Base-by-base conservation (phyloP, 2,888 invertebrate species). In the Fabriciana adippe region DNA sequence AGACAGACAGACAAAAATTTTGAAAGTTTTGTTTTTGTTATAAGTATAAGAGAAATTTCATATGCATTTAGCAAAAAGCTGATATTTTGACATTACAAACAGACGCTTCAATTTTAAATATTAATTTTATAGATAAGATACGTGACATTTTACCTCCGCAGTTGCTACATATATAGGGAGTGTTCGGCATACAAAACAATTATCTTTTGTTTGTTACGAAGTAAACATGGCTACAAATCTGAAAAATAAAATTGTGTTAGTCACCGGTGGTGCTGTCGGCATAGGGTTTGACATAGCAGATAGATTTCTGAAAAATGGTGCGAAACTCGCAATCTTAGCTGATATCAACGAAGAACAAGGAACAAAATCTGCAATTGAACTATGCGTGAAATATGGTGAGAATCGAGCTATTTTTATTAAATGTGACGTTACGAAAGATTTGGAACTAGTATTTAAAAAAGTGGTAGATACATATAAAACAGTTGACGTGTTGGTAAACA, bases 221-320 rank as follows among this genome's bases (percentile, higher is more conserved):
- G 59, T 73, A 0, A 72, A 59, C 26, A 76, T 75, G 76, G 63
- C 68, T 26, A 59, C 48, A 21, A 60, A 67, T 55, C 55, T 77
- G 18, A 73, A 75, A 64, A 72, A 78, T 64, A 80, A 78, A 82
- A 74, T 78, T 1, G 73, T 80, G 5, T 77, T 83, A 0, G 75
- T 94, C 16, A 94, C 94, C 1, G 94, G 94, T 0, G 94, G 90
- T 21, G 93, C 93, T 0, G 82, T 83, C 16, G 94, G 94, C 0
- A 93, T 94, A 61, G 94, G 94, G 1, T 84, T 84, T 41, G 84
- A 83, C 66, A 93, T 89, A 65, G 89, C 88, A 2, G 84, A 86
- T 6, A 87, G 86, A 71, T 85, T 93, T 45, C 76, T 94, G 3
- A 79, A 82, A 56, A 87, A 89, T 71, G 91, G 88, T 14, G 81